Evolutionary conservation across 2,888 invertebrate genomes (phyloP), one percentile per base, ranked within the genome.

Genomic region (Diogma glabrata): DNA sequence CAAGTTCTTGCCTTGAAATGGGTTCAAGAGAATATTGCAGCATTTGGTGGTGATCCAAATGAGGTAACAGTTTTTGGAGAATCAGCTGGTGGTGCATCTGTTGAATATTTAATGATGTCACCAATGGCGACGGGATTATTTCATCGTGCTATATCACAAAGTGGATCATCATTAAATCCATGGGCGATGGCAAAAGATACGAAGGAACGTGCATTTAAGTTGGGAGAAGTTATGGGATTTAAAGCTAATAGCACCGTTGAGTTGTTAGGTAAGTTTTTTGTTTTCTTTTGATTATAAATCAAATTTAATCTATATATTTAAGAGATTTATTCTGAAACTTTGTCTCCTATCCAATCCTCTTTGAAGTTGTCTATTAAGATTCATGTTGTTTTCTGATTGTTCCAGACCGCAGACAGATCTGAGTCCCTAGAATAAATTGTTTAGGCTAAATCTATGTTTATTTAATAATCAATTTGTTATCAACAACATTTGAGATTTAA

Each of bases 31-130:
- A 78, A 78, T 61, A 78, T 79, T 43, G 75, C 72, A 43, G 71
- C 70, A 8, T 79, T 79, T 59, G 79, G 79, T 28, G 79, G 79
- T 1, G 76, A 79, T 62, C 72, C 77, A 1, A 57, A 63, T 0
- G 70, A 72, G 17, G 75, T 79, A 46, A 78, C 79, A 9, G 70
- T 79, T 53, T 79, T 78, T 60, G 79, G 79, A 1, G 78, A 79
- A 63, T 78, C 78, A 0, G 79, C 79, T 6, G 79, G 79, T 6
- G 78, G 72, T 0, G 77, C 75, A 9, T 78, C 78, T 5, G 78
- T 77, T 1, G 78, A 79, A 58, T 67, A 77, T 30, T 71, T 78
- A 53, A 69, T 78, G 69, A 64, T 79, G 3, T 77, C 79, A 1
- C 72, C 75, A 2, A 64, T 72, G 20, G 74, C 75, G 3, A 66